Base-by-base conservation (phyloP, 2,113 vertebrate species). In the Dicaeum eximium region DNA sequence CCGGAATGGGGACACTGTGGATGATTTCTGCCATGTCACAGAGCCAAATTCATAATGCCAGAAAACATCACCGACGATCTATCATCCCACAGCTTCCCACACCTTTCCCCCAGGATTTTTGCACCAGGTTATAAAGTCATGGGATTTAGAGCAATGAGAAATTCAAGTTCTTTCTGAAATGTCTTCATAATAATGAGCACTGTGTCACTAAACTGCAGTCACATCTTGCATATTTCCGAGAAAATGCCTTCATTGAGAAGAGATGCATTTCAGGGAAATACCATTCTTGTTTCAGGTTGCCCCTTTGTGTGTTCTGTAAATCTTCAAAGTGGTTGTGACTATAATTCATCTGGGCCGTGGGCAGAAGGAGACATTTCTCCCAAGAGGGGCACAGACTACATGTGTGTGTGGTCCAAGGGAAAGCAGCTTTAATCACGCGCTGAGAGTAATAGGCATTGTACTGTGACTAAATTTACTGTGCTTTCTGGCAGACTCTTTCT, bases 341-440 rank as follows among this genome's bases (percentile, higher is more conserved):
- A 75, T 93, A 95, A 95, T 90, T 96, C 92, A 93, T 96, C 74
- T 73, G 47, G 86, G 81, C 77, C 1, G 80, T 95, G 90, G 95
- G 88, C 88, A 96, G 92, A 89, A 94, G 73, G 77, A 95, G 92
- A 78, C 87, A 72, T 87, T 97, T 96, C 70, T 96, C 86, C 92
- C 90, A 88, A 58, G 82, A 94, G 72, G 48, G 79, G 80, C 80
- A 93, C 90, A 95, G 91, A 60, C 65, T 88, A 67, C 77, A 86
- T 93, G 91, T 80, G 93, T 97, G 96, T 97, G 95, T 97, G 96
- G 96, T 97, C 96, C 77, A 53, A 84, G 75, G 60, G 90, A 96
- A 93, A 95, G 80, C 72, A 92, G 88, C 91, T 96, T 96, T 94
- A 96, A 96, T 96, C 92, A 94, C 35, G 37, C 2, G 1, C 88